Base-by-base conservation (phyloP, 1,140 invertebrate species). In the Heterodera schachtii region DNA sequence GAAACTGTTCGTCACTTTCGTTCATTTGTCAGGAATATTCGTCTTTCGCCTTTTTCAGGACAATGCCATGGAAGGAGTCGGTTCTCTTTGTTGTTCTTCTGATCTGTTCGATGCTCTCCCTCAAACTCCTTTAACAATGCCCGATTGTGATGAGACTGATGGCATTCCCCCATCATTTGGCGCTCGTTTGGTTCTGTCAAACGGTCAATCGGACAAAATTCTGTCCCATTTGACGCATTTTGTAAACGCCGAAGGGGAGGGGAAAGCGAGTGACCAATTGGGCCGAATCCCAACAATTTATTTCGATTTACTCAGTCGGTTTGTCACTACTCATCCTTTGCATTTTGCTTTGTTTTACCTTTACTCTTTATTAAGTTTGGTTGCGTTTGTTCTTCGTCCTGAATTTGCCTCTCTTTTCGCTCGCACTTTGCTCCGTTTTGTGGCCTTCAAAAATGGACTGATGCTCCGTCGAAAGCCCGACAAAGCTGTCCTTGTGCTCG, bases 281-380 rank as follows among this genome's bases (percentile, higher is more conserved):
- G 60, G 41, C 70, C 52, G 43, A 49, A 69, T 78, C 16, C 77
- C 77, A 49, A 41, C 77, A n/a, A 69, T 78, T 69, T 78, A 78
- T 69, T 78, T 78, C 16, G 77, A 78, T 69, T 49, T 78, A 3
- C 46, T 78, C 31, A 78, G 70, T 64, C 52, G 70, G 77, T 69
- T 16, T 7, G 70, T 78, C 43, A 31, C 44, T 57, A 8, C 6
- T 49, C 6, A 11, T 11, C 8, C 46, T 69, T 31, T n/a, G 11
- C 69, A 6, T 16, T 44, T 67, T 1, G 7, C n/a, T 66, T 67
- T 69, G 21, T 31, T n/a, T 71, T 31, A 31, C 31, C 31, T 31
- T 31, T 31, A 31, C 31, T 31, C 31, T 31, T 31, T 0, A 21
- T 69, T 78, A 31, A 78, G 77, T 49, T 31, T 78, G 9, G 69